Evolutionary conservation across 2,888 invertebrate species (phyloP), one percentile per base, ranked within the genome.

Genomic region (Alsophila aescularia): DNA sequence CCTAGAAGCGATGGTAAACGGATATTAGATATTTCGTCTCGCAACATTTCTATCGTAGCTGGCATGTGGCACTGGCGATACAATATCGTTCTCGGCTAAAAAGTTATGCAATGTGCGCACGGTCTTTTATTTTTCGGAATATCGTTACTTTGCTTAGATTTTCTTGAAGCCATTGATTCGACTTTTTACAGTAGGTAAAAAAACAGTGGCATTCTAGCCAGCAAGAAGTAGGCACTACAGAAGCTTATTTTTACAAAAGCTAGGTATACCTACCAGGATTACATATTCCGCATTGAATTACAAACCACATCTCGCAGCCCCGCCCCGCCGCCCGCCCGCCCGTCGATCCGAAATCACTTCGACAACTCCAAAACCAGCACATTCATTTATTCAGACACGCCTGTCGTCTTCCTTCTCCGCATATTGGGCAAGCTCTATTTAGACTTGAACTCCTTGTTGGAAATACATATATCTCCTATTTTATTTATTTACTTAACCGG

Each of bases 11-110:
- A 37, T 49, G 27, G 44, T 0, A 13, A 24, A 31, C 31, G 55
- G 50, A 50, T 45, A 50, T 55, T 45, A 18, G 44, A 50, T 50
- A 42, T 50, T 55, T 48, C 49, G 18, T 27, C 7, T 32, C 35
- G 24, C 40, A 52, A 35, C 10, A 21, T 18, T 32, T 15, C 18
- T 39, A 32, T 5, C 9, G 27, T 0, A 18, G 13, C 10, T 12
- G 18, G 3, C 15, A n/a, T 14, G 18, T 27, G 34, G n/a, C 32
- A 21, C 14, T 27, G 34, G n/a, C 32, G 14, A 40, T 32, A 15
- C 24, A 21, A 27, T 45, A 24, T 34, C 10, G 37, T 42, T 24
- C 48, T 21, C 32, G 21, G 21, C 10, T 13, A 39, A 39, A 39
- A 29, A 47, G 29, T 29, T 27, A 37, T 9, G 18, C 15, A 9